Evolutionary conservation across 2,888 invertebrate species (phyloP).

Genomic region (Nomada lathburiana): DNA sequence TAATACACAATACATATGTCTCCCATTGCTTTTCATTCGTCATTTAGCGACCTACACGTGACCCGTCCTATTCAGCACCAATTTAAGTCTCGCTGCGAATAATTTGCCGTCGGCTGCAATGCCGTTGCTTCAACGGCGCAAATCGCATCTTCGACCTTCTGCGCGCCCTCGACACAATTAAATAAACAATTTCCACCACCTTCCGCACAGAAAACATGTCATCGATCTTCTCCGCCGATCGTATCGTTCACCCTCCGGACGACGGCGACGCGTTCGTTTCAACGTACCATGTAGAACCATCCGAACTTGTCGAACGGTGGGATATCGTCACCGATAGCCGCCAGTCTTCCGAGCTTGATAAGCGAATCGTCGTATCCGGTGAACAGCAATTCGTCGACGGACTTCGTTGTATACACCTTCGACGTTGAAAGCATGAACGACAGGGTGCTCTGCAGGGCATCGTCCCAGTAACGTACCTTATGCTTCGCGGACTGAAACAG

Average conservation of each 20-base stretch:
- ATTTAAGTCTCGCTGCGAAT: conserved; percentile 72
- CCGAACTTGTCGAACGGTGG: conserved; percentile 92
- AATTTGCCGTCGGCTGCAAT: conserved; percentile 58
- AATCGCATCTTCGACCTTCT: conserved; percentile 53
- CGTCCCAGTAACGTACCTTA: conserved; percentile 87
- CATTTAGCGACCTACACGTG: conserved; percentile 73
- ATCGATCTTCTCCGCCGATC: not conserved
- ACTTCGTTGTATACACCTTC: conserved; percentile 87
- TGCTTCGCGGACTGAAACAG: conserved; percentile 86
- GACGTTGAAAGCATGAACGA: conserved; percentile 87
- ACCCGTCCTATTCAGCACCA: conserved; percentile 76
- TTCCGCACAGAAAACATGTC: not conserved
- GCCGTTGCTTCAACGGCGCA: conserved; percentile 49
- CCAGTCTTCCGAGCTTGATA: conserved; percentile 88
- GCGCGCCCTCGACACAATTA: conserved; percentile 53
- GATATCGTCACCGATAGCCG: conserved; percentile 83
- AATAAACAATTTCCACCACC: conserved; percentile 50
- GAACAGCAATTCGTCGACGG: conserved; percentile 90
- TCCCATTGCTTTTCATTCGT: conserved; percentile 76
- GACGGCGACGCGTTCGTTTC: not conserved
- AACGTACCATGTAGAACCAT: conserved; percentile 90
- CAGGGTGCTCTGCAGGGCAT: conserved; percentile 86
- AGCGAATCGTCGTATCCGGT: conserved; percentile 92
- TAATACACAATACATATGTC: conserved; percentile 72
- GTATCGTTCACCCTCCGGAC: not conserved